Conservation (phyloP, 2,113 vertebrate genomes). For the Tauraco erythrolophus region DNA sequence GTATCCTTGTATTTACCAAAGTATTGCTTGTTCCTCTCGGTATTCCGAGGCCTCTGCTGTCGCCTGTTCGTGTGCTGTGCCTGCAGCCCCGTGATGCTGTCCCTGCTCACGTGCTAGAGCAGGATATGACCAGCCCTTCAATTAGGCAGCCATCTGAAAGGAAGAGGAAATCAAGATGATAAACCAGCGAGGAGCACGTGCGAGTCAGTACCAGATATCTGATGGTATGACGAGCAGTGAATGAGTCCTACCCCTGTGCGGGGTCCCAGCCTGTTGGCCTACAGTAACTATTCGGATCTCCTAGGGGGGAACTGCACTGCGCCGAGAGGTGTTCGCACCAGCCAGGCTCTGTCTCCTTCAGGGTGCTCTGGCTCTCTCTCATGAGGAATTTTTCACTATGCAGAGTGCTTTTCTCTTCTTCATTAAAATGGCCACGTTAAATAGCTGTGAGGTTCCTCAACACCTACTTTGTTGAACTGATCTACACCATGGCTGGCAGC, state of each 20-base stretch:
- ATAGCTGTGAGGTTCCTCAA: conserved; percentile 19
- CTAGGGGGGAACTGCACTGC: neutral
- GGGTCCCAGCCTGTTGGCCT: neutral
- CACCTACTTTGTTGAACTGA: neutral
- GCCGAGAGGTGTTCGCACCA: neutral
- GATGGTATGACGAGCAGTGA: neutral
- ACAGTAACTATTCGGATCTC: neutral
- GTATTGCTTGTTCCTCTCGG: neutral
- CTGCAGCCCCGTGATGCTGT: neutral
- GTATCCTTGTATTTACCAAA: neutral
- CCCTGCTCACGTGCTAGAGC: neutral
- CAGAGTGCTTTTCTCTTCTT: neutral
- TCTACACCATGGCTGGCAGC: neutral
- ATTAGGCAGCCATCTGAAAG: neutral
- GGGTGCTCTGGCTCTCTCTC: neutral
- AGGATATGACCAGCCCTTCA: neutral
- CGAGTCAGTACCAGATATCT: neutral
- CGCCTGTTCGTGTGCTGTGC: neutral
- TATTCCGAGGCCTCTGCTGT: neutral
- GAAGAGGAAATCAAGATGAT: neutral
- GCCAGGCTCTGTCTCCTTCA: neutral
- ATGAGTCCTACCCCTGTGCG: neutral
- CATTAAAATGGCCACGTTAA: neutral
- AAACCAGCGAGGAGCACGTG: neutral
- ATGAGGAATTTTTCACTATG: neutral